These are phyloP conservation scores for Hesperophylax magnus DNA, from an alignment of 1,140 invertebrate genomes.

Conservation along the genomic window DNA sequence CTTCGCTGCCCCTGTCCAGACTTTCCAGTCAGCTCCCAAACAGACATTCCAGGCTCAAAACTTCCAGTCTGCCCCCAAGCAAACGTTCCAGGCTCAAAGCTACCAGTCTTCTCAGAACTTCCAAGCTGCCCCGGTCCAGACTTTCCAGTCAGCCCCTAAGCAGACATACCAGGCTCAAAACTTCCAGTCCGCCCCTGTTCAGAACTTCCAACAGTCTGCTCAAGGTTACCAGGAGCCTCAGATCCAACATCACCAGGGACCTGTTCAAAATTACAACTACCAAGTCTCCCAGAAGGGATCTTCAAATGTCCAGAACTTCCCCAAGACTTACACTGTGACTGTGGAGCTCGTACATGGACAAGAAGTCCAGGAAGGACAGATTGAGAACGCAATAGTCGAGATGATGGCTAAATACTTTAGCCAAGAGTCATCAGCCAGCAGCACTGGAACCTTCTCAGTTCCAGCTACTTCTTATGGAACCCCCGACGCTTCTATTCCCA, in stretches of 20 bases:
- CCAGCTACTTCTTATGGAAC: slow-evolving; percentile 9
- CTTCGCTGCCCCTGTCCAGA: background rate
- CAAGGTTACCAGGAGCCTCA: background rate
- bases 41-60: background rate
- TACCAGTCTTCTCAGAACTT: too few relatives aligned
- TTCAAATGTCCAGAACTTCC: background rate
- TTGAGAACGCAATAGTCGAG: slow-evolving; percentile 14
- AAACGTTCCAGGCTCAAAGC: too few relatives aligned
- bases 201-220: background rate
- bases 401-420: background rate
- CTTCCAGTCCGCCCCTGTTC: background rate
- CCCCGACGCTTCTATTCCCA: background rate
- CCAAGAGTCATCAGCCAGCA: background rate
- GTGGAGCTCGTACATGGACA: background rate
- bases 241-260: too few relatives aligned
- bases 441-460: background rate
- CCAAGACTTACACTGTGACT: slow-evolving; percentile 13
- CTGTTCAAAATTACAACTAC: too few relatives aligned
- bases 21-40: background rate
- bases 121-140: too few relatives aligned
- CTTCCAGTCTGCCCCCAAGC: background rate
- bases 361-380: background rate
- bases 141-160: too few relatives aligned
- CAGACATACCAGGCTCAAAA: background rate
- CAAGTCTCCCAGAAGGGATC: too few relatives aligned